Conservation (phyloP, 2,797 vertebrate species). For the Toxotes lorentzi region DNA sequence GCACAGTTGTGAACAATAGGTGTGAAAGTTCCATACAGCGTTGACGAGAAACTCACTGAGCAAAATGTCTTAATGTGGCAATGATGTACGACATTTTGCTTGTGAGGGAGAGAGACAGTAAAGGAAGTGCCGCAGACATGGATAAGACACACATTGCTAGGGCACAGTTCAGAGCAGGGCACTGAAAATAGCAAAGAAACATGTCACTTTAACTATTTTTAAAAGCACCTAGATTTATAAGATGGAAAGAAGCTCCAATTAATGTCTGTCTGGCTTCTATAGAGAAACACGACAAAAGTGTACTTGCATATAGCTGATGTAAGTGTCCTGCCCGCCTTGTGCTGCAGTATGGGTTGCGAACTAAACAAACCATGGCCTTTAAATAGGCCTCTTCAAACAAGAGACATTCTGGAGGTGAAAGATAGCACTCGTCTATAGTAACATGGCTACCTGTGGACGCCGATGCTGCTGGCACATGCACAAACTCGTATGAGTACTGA, state of each 20-base stretch:
- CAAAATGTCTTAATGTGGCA: constrained; percentile 42
- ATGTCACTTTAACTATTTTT: constrained; percentile 22
- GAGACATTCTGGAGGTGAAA: constrained; percentile 58
- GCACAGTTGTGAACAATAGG: constrained; percentile 64
- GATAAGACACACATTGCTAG: neutral
- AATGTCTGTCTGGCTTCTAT: constrained; percentile 17
- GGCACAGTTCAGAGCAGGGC: neutral
- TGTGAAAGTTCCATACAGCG: constrained; percentile 57
- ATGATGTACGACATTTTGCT: constrained; percentile 40
- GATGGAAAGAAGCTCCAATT: neutral
- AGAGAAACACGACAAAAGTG: constrained; percentile 10
- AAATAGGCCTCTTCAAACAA: constrained; percentile 33
- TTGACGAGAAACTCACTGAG: constrained; percentile 54
- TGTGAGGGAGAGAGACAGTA: constrained; percentile 5
- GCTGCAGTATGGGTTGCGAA: neutral
- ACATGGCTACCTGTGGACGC: constrained; percentile 27
- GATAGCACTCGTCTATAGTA: constrained; percentile 25
- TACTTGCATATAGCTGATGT: neutral
- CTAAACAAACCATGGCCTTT: constrained; percentile 3
- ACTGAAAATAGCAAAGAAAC: neutral
- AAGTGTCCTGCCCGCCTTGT: neutral
- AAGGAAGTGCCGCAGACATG: constrained; percentile 23
- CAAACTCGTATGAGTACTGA: neutral
- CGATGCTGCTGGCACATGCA: constrained; percentile 22
- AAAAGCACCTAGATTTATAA: constrained; percentile 7